Base-by-base conservation (phyloP, 2,888 invertebrate genomes). In the Drosophila birchii region DNA sequence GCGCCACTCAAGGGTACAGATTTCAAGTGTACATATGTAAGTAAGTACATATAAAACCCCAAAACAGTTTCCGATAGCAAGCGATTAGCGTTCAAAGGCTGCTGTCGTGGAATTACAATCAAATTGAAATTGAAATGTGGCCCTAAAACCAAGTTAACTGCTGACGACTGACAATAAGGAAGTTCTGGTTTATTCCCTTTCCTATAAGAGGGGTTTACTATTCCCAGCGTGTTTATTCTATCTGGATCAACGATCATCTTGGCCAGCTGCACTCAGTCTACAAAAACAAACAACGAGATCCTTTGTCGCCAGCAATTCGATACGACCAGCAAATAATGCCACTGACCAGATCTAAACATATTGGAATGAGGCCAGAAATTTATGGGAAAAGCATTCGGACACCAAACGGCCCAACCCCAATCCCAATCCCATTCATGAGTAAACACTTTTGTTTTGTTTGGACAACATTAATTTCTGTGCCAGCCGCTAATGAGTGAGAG, bases 391-490 rank as follows among this genome's bases (percentile, higher is more conserved):
- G 14, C 69, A 43, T n/a, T 47, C 26, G 41, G 44, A 29, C 66
- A 51, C 44, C 32, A 44, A 51, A 53, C 51, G 51, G 51, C 20
- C 34, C 51, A 51, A n/a, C 32, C 14, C 7, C 12, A 34, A 23
- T 39, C 14, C 12, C 12, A 34, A 29, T n/a, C 36, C 36, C 68
- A 68, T 71, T 57, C 14, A 36, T 34, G 34, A 23, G 70, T 47
- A 69, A 67, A 67, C 57, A 68, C 23, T 57, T 41, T 47, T 6
- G 1, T 41, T n/a, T 47, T 68, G 71, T 68, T 68, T 57, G 29
- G 29, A 14, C n/a, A 29, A 29, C 29, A 68, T 57, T 63, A 62
- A 61, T 67, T 32, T 67, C 18, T 23, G 12, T n/a, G 44, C 39
- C 16, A 38, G 26, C 39, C 34, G 38, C 39, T 29, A 32, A 2